A percentile compares a stretch with the other conserved stretches of the same genome.
Evolutionary conservation across 2,888 invertebrate genomes (phyloP).

Genomic region (Tortrix viridana): DNA sequence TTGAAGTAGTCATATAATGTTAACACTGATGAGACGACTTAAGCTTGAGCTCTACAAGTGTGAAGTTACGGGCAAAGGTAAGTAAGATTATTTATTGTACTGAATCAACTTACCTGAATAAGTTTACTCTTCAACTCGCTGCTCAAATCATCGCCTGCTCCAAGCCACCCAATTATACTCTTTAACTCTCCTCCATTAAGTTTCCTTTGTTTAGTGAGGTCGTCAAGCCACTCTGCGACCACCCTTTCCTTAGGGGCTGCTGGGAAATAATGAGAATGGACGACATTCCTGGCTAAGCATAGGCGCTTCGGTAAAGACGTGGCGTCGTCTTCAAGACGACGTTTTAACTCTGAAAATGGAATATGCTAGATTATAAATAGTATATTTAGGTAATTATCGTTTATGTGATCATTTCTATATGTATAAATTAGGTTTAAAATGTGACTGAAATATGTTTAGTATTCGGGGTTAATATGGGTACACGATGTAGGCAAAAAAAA

Average conservation of each 20-base stretch:
- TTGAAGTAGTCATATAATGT: no score
- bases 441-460: constrained; percentile 36
- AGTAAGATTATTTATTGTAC: constrained; percentile 3
- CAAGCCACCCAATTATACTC: constrained; percentile 64
- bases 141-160: constrained; percentile 62
- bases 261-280: constrained; percentile 75
- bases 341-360: constrained; percentile 73
- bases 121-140: constrained; percentile 66
- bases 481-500: neutral
- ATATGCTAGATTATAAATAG: neutral
- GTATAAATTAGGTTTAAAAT: neutral
- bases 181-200: constrained; percentile 59
- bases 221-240: constrained; percentile 78
- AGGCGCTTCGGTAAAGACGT: constrained; percentile 79
- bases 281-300: constrained; percentile 81
- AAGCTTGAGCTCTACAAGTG: no score
- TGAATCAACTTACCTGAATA: constrained; percentile 60
- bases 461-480: constrained; percentile 50
- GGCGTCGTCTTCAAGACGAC: constrained; percentile 66
- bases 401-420: no score
- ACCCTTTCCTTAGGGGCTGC: constrained; percentile 78
- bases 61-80: no score
- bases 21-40: no score
- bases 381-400: neutral
- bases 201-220: constrained; percentile 55